Evolutionary conservation across 2,888 invertebrate species (phyloP).

Genomic region (Drosophila mettleri): DNA sequence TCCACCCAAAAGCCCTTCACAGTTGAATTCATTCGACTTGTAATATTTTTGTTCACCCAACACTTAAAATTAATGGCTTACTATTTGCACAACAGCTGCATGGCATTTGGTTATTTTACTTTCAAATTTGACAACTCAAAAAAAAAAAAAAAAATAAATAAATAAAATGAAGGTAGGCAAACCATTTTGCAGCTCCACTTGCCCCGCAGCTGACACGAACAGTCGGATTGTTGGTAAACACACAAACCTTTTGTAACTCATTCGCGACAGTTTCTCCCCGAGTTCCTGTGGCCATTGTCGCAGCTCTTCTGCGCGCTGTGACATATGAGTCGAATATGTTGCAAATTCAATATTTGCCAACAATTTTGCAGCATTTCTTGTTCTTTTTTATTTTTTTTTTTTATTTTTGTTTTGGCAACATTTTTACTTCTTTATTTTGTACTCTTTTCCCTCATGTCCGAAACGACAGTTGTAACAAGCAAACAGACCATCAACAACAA

Average conservation of each 20-base stretch:
- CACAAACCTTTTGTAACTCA: slow-evolving; percentile 76
- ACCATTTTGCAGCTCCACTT: slow-evolving; percentile 29
- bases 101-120: slow-evolving; percentile 59
- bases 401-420: slow-evolving; percentile 44
- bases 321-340: slow-evolving; percentile 83
- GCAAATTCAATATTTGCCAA: slow-evolving; percentile 84
- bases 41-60: slow-evolving; percentile 27
- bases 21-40: neutral
- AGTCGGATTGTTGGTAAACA: slow-evolving; percentile 79
- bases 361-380: slow-evolving; percentile 80
- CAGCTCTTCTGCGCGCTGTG: slow-evolving; percentile 42
- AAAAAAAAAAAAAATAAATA: too few relatives aligned
- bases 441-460: slow-evolving; percentile 47
- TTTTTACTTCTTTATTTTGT: slow-evolving; percentile 17
- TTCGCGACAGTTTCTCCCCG: slow-evolving; percentile 51
- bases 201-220: slow-evolving; percentile 4
- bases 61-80: slow-evolving; percentile 74
- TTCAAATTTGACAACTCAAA: slow-evolving; percentile 39
- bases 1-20: neutral
- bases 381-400: slow-evolving; percentile 43
- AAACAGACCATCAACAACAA: slow-evolving; percentile 54
- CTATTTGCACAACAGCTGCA: slow-evolving; percentile 76
- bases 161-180: slow-evolving; percentile 44
- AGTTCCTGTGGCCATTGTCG: slow-evolving; percentile 31
- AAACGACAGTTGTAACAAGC: slow-evolving; percentile 67